Evolutionary conservation across 2,113 vertebrate genomes (phyloP).

Genomic region (Calonectris borealis): DNA sequence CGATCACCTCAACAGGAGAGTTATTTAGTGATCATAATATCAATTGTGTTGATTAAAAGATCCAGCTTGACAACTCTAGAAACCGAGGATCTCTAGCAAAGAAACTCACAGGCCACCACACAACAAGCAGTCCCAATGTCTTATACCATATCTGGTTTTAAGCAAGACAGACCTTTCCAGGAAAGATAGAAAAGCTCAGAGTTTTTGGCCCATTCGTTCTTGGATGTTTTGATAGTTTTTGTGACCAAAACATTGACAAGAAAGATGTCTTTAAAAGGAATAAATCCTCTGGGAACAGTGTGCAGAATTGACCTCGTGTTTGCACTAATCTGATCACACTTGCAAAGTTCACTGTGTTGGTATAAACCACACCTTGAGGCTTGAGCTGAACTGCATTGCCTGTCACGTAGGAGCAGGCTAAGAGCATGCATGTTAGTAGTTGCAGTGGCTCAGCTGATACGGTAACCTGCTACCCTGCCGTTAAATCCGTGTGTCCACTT

Average conservation of each 20-base stretch:
- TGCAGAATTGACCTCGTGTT: not conserved
- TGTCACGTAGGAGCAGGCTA: not conserved
- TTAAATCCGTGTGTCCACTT: not conserved
- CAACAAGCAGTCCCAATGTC: not conserved
- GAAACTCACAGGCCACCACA: not conserved
- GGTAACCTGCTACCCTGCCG: not conserved
- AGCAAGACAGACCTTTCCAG: not conserved
- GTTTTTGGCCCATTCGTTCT: not conserved
- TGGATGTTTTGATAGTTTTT: not conserved
- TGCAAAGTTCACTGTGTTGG: not conserved
- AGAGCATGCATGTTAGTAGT: not conserved
- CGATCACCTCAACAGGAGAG: not conserved
- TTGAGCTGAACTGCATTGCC: not conserved
- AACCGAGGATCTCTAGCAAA: not conserved
- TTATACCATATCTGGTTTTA: not conserved
- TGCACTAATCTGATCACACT: not conserved
- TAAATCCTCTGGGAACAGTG: not conserved
- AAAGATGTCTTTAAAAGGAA: not conserved
- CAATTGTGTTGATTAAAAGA: not conserved
- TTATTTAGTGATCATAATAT: not conserved
- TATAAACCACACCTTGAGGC: not conserved
- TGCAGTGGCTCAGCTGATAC: not conserved
- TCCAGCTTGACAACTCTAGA: not conserved
- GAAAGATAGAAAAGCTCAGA: not conserved
- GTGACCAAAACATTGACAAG: not conserved